Base-by-base conservation (phyloP, 2,113 vertebrate genomes). In the Platycercus adscitus region DNA sequence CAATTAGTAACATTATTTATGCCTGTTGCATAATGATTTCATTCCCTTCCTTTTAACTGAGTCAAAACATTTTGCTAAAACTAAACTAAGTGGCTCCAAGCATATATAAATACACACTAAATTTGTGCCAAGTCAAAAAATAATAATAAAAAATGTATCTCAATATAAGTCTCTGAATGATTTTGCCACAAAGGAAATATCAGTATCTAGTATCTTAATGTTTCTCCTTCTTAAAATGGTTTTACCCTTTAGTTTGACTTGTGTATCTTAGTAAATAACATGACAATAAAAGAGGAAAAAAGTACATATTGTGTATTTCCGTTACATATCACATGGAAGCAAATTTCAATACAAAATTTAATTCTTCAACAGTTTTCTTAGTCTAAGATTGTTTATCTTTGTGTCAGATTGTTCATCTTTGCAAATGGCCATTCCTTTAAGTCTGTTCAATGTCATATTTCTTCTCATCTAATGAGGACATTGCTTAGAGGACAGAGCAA, bases 21-120 rank as follows among this genome's bases (percentile, higher is more conserved):
- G 56, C 73, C 64, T 77, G 19, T 66, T 81, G 64, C 71, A 69
- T 69, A 63, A 39, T 18, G 16, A 84, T 76, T 82, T 91, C 21
- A 50, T 95, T 92, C 65, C n/a, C 23, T 89, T 93, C 26, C 53
- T 46, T 80, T 71, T 88, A 95, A 93, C 35, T 86, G 39, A 53
- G 69, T 91, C 82, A 94, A 94, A 97, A 81, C 14, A 49, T 41
- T 83, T 79, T n/a, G 23, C 20, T 77, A 46, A 61, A 78, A 82
- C 29, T 66, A 86, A 91, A 68, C 12, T 33, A 69, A 68, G 26
- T 81, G 28, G 4, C 49, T 92, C n/a, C 46, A 63, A 66, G 43
- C 14, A 64, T 24, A 91, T 77, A n/a, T 43, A 80, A 80, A 65
- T 46, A 33, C 14, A 8, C 23, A 26, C 3, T 6, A 58, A 49